A percentile compares a stretch with the other conserved stretches of the same genome.
Conservation (phyloP, 2,113 vertebrate genomes). For the Macrotus californicus region DNA sequence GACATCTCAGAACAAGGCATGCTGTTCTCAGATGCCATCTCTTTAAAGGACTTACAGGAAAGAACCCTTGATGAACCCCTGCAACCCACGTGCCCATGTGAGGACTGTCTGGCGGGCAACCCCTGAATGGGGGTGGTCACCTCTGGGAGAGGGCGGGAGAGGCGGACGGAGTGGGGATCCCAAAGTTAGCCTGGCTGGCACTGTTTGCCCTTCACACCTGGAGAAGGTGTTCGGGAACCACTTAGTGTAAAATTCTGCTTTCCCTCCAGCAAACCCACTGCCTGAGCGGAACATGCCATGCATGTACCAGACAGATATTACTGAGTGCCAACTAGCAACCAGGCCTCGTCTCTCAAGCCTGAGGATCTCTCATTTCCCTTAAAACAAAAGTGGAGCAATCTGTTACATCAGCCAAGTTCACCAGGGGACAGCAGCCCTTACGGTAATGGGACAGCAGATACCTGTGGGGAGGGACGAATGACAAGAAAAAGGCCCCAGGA, state of each 20-base stretch:
- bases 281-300: background rate
- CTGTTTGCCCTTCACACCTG: background rate
- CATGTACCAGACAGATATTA: background rate
- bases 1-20: background rate
- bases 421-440: background rate
- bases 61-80: accelerated
- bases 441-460: accelerated
- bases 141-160: accelerated
- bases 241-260: too few relatives aligned
- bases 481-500: too few relatives aligned
- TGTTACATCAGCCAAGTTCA: accelerated
- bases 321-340: background rate
- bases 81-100: accelerated
- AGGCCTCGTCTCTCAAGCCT: background rate
- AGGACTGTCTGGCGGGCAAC: background rate
- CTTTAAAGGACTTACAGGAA: background rate
- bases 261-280: background rate
- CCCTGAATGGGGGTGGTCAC: background rate
- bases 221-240: background rate
- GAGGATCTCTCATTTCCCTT: background rate
- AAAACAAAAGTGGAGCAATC: background rate
- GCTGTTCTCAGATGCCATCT: background rate
- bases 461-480: accelerated
- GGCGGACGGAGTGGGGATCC: accelerated
- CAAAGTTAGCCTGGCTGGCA: background rate